Evolutionary conservation across 2,888 invertebrate genomes (phyloP).

Genomic region (Drosophila mettleri): DNA sequence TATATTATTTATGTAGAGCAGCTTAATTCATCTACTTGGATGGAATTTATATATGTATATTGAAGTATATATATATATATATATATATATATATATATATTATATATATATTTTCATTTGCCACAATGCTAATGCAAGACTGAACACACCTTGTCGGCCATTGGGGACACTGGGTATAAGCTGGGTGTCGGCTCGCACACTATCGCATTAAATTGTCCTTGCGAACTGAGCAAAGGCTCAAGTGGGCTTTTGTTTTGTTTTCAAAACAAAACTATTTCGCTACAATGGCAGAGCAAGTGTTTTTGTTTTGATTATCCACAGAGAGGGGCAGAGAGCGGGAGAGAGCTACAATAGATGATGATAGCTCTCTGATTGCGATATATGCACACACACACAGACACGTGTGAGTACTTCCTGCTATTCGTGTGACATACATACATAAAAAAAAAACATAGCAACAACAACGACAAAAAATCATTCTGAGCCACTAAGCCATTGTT

Average conservation of each 20-base stretch:
- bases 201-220: conserved; percentile 58
- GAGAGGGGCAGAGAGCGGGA: conserved; percentile 3
- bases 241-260: conserved; percentile 78
- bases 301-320: conserved; percentile 71
- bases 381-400: conserved; percentile 20
- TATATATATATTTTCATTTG: no score
- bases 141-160: conserved; percentile 8
- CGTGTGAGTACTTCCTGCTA: conserved; percentile 1
- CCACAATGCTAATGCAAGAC: no score
- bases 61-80: no score
- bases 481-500: conserved; percentile 75
- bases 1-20: conserved; percentile 3
- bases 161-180: conserved; percentile 2
- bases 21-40: neutral
- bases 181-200: conserved; percentile 14
- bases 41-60: neutral
- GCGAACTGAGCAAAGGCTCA: conserved; percentile 69
- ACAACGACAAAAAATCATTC: conserved; percentile 41
- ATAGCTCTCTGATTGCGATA: conserved; percentile 59
- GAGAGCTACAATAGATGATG: conserved; percentile 38
- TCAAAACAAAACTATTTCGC: conserved; percentile 70
- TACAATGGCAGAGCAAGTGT: conserved; percentile 64
- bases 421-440: conserved; percentile 66
- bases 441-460: conserved; percentile 29
- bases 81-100: no score